Evolutionary conservation across 2,113 vertebrate genomes (phyloP).

Genomic region (Halcyon malimbica): DNA sequence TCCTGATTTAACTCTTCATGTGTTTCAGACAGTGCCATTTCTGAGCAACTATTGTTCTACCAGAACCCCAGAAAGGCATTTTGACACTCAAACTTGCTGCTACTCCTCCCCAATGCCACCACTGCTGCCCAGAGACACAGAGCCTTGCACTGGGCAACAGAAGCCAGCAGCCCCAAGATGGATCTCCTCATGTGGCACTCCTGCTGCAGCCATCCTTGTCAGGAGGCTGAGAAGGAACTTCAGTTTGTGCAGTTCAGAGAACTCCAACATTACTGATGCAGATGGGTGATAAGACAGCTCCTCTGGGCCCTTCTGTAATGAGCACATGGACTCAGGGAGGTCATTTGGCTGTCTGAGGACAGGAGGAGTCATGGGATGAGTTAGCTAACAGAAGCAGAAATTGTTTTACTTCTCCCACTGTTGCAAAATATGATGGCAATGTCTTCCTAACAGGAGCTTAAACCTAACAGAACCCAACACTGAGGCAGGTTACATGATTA

Average conservation of each 20-base stretch:
- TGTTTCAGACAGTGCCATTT: background rate
- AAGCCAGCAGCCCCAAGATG: background rate
- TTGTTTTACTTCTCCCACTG: background rate
- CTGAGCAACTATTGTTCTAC: background rate
- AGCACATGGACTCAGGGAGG: background rate
- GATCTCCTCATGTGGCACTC: background rate
- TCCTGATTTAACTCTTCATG: background rate
- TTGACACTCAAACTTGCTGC: background rate
- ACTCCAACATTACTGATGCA: background rate
- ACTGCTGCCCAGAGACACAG: background rate
- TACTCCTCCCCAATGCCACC: background rate
- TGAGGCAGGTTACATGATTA: rapidly evolving
- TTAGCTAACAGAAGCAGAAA: background rate
- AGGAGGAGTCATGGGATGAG: background rate
- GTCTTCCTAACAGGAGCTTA: background rate
- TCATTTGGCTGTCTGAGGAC: background rate
- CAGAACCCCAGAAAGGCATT: background rate
- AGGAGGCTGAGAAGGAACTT: background rate
- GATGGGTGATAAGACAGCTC: background rate
- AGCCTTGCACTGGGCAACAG: background rate
- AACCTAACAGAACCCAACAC: background rate
- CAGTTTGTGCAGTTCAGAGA: rapidly evolving
- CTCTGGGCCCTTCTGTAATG: background rate
- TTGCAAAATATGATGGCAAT: background rate
- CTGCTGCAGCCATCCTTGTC: background rate